Percentiles rank a stretch among this genome's conserved stretches.
Conservation (phyloP, 30 jellyfish, hydroid and myxozoan genomes). For the Nemopilema nomurai region DNA sequence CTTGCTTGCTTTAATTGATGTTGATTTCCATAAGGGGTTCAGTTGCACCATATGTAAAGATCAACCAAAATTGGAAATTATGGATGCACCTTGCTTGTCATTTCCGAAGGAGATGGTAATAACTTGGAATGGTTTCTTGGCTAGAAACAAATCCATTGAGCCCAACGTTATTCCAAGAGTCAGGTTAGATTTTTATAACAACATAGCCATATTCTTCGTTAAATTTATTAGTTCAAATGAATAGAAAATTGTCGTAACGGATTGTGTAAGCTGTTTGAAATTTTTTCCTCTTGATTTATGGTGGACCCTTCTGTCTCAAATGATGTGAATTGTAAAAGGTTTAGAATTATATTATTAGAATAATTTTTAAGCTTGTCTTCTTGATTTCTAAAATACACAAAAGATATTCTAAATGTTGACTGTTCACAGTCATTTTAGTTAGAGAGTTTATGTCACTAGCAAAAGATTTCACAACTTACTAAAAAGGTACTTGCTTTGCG, state of each 20-base stretch:
- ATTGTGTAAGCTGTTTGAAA: not conserved
- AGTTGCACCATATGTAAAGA: constrained; percentile 9
- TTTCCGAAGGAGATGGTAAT: constrained; percentile 9
- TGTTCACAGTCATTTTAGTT: no score
- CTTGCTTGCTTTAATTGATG: constrained; percentile 13
- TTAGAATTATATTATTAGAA: not conserved
- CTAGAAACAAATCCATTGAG: not conserved
- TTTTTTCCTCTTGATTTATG: not conserved
- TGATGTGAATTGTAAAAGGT: not conserved
- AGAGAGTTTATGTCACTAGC: no score
- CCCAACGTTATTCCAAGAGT: constrained; percentile 13
- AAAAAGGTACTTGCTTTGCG: no score
- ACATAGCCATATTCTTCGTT: not conserved
- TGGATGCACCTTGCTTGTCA: constrained; percentile 18
- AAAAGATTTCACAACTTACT: no score
- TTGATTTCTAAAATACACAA: no score
- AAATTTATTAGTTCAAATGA: not conserved
- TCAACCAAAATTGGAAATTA: not conserved
- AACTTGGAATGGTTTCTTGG: constrained; percentile 18
- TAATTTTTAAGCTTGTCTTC: no score
- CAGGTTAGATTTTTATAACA: constrained; percentile 8
- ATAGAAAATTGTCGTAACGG: not conserved
- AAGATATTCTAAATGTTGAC: no score
- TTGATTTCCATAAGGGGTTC: constrained; percentile 1
- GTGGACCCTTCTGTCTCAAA: not conserved